A percentile compares a stretch with the other conserved stretches of the same genome.
Conservation (phyloP, 2,113 vertebrate species). For the Puffinus mauretanicus region DNA sequence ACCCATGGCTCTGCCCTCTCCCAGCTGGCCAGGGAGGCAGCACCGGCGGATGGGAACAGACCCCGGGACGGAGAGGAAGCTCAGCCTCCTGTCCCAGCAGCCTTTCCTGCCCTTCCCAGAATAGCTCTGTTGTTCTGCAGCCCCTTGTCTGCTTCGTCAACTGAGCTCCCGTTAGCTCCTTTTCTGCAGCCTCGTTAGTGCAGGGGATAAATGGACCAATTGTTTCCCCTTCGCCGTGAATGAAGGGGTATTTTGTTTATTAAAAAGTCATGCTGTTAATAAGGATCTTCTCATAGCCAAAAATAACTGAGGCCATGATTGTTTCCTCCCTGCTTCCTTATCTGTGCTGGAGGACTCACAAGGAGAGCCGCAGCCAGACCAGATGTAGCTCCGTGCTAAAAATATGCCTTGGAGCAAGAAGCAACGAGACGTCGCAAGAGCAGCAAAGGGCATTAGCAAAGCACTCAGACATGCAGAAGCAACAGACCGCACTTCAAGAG, state of each 20-base stretch:
- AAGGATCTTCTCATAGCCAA: neutral
- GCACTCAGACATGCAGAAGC: neutral
- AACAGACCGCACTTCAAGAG: neutral
- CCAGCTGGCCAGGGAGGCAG: neutral
- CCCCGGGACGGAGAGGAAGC: neutral
- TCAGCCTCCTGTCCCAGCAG: neutral
- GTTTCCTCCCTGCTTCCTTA: constrained; percentile 38
- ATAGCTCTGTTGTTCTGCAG: neutral
- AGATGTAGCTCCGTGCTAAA: constrained; percentile 17
- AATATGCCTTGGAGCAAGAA: neutral
- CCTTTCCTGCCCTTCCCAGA: constrained; percentile 42
- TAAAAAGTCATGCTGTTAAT: constrained; percentile 37
- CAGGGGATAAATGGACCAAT: neutral
- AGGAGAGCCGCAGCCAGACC: neutral
- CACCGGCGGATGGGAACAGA: accelerated
- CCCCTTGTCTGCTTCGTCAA: neutral
- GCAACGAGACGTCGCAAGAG: neutral
- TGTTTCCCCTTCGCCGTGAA: neutral
- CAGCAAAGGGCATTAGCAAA: neutral
- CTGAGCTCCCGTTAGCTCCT: neutral
- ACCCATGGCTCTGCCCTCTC: neutral
- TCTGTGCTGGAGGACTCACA: neutral
- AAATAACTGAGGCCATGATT: constrained; percentile 6
- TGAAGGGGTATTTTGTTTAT: constrained; percentile 53
- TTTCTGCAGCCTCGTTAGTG: neutral